A percentile compares a stretch with the other conserved stretches of the same genome.
Evolutionary conservation across 1,140 invertebrate genomes (phyloP).

Genomic region (Ips typographus): DNA sequence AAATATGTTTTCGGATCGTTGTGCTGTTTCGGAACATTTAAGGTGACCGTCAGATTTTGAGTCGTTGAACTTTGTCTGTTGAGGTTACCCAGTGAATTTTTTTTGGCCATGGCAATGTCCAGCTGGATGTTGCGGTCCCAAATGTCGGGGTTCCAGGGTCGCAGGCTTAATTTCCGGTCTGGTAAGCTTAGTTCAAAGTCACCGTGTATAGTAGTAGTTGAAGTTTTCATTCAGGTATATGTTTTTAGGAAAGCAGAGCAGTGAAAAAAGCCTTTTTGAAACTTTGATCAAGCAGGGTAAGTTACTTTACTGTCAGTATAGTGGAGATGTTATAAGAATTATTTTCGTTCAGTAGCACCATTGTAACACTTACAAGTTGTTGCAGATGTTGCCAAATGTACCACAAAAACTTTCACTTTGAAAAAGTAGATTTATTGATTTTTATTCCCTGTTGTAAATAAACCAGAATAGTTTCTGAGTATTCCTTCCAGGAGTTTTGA

Average conservation of each 20-base stretch:
- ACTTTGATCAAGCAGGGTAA: constrained; percentile 32
- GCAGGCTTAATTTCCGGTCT: constrained; percentile 31
- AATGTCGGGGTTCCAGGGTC: constrained; percentile 23
- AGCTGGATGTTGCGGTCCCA: constrained; percentile 37
- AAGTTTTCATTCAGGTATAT: too few relatives aligned
- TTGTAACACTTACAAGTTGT: too few relatives aligned
- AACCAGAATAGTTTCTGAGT: too few relatives aligned
- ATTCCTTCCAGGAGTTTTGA: too few relatives aligned
- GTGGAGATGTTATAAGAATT: too few relatives aligned
- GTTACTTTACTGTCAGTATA: constrained; percentile 4
- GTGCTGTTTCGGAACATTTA: too few relatives aligned
- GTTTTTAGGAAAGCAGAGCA: constrained; percentile 35
- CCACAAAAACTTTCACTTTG: too few relatives aligned
- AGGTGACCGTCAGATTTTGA: background rate
- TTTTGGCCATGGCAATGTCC: constrained; percentile 32
- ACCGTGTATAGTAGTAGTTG: background rate
- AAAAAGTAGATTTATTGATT: too few relatives aligned
- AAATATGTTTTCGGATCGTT: too few relatives aligned
- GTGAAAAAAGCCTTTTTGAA: constrained; percentile 35
- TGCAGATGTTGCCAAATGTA: too few relatives aligned
- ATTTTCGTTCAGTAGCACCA: too few relatives aligned
- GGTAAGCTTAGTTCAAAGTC: constrained; percentile 23
- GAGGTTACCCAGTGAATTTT: background rate
- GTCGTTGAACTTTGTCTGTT: background rate
- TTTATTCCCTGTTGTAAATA: too few relatives aligned